Evolutionary conservation across 2,797 vertebrate genomes (phyloP).

Genomic region (Smutsia gigantea): DNA sequence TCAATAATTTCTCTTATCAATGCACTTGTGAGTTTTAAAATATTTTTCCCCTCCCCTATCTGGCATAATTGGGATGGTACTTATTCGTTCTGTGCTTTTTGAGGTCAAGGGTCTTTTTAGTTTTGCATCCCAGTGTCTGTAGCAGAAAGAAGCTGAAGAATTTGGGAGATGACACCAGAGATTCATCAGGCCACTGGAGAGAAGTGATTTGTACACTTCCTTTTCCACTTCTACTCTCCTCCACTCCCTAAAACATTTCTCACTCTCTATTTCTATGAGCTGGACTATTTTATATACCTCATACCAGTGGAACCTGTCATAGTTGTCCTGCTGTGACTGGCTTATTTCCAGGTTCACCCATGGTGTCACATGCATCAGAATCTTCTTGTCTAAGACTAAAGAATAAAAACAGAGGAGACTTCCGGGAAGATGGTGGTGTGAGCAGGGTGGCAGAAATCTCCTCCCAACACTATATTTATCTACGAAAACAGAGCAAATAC

Average conservation of each 20-base stretch:
- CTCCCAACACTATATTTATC: too few species aligned
- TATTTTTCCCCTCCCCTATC: background rate
- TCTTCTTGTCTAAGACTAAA: background rate
- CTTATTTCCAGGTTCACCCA: background rate
- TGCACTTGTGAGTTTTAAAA: background rate
- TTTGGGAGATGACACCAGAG: background rate
- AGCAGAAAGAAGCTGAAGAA: conserved; percentile 21
- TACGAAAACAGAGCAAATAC: too few species aligned
- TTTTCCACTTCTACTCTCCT: background rate
- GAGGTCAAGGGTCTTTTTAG: background rate
- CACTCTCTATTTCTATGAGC: background rate
- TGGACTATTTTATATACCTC: background rate
- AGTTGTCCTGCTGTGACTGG: background rate
- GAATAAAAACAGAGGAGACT: conserved; percentile 4
- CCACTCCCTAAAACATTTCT: background rate
- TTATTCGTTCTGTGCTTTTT: background rate
- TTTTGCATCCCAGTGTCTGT: background rate
- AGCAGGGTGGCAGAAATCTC: too few species aligned
- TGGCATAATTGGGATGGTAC: background rate
- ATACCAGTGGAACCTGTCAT: background rate
- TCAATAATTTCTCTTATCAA: background rate
- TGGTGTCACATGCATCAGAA: background rate
- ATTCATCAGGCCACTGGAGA: background rate
- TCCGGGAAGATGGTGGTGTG: too few species aligned
- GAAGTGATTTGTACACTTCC: background rate